Evolutionary conservation across 2,113 vertebrate species (phyloP), one percentile per base, ranked within the genome.

Genomic region (Chaenogobius annularis): DNA sequence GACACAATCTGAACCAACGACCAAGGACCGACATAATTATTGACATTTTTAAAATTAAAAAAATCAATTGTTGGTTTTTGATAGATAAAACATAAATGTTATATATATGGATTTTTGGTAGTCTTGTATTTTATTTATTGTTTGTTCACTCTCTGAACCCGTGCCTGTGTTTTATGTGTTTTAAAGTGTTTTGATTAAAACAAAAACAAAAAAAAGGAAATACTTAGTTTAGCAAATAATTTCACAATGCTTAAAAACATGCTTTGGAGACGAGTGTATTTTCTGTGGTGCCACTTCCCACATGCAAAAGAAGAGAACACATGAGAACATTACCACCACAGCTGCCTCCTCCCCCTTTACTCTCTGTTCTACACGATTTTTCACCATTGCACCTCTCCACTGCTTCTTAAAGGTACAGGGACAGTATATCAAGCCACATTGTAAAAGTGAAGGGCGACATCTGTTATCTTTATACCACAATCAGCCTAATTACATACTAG

Each of bases 371-470:
- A 22, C 56, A 52, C 19, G 58, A 43, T 72, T 59, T 73, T 69
- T 83, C 20, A 55, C 80, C 59, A 5, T 75, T 77, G 79, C 81
- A 72, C 69, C 73, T 59, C 62, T 68, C 59, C 44, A 48, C 50
- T 52, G 19, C 15, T 71, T 83, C 85, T 88, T 88, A 88, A 88
- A 88, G 88, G 74, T 62, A 72, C 82, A 86, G 75, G n/a, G 20
- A 69, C 58, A 61, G 52, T 68, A 23, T 23, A 7, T 52, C 10
- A 5, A 40, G 62, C 50, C 40, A 12, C 55, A 68, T 8, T 64
- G 67, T 69, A 26, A 37, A 65, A 61, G 46, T 44, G 14, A 8
- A 46, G 40, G 10, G 62, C 6, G 44, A 26, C 48, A 63, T 63
- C 14, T 35, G 22, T 71, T 47, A 68, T 69, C 44, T 55, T 64